phyloP scores from a whole-genome alignment of 1,140 invertebrate genomes.

The Eurytemora carolleeae region DNA sequence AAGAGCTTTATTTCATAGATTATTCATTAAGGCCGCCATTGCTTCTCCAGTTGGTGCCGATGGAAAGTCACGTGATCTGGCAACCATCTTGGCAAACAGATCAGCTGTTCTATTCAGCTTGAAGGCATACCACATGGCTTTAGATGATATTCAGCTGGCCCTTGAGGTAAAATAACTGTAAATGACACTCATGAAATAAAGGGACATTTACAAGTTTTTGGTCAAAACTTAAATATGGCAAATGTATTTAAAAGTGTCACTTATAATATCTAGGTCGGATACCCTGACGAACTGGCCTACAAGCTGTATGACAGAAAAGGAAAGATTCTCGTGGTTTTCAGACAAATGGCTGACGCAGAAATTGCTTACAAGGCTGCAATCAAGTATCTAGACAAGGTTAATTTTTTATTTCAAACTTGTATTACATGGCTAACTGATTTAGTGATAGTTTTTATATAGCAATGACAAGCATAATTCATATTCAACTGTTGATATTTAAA shows the following conservation, averaged over 20 bases:
- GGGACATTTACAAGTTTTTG: no score
- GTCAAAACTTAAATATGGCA: no score
- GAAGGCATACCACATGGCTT: constrained; percentile 3
- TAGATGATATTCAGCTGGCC: constrained; percentile 9
- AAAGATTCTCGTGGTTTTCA: constrained; percentile 11
- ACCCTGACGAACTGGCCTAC: constrained; percentile 6
- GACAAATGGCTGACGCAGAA: constrained; percentile 7
- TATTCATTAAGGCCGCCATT: constrained; percentile 9
- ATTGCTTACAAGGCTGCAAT: constrained; percentile 3
- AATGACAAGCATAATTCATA: no score
- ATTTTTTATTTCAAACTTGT: no score
- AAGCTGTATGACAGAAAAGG: constrained; percentile 8
- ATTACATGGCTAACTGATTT: no score
- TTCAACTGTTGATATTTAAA: no score
- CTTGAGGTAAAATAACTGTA: constrained; percentile 5
- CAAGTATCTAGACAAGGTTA: constrained; percentile 6
- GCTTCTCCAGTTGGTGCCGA: background rate
- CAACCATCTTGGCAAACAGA: background rate
- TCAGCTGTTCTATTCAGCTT: constrained; percentile 8
- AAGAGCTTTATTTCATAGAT: no score
- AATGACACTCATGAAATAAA: no score
- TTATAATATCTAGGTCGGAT: constrained; percentile 5
- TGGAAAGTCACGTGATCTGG: constrained; percentile 1
- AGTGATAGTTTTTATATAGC: no score
- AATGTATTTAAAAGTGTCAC: no score